Percentiles rank a stretch among this genome's conserved stretches.
These are phyloP conservation scores for Andricus quercusramuli DNA, from an alignment of 2,888 invertebrate species.

Conservation along the genomic window DNA sequence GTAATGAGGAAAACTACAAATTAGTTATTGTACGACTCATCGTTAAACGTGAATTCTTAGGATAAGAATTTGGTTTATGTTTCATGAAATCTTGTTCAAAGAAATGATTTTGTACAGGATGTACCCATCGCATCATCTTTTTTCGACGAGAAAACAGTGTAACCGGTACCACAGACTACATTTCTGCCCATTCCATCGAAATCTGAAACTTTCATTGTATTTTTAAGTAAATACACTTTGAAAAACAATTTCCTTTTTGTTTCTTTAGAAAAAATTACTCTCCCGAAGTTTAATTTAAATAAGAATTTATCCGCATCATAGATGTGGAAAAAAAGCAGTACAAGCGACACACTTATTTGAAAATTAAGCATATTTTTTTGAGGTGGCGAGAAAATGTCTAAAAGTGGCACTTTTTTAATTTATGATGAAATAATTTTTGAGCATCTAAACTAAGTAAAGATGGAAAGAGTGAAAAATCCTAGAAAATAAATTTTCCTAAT, in stretches of 20 bases:
- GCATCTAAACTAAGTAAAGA: too few species aligned
- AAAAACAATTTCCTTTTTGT: conserved; percentile 63
- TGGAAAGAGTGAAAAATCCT: too few species aligned
- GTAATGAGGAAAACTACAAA: conserved; percentile 46
- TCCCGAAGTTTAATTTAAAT: not conserved
- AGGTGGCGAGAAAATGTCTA: too few species aligned
- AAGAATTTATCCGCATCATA: too few species aligned
- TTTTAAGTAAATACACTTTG: conserved; percentile 74
- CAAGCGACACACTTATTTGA: too few species aligned
- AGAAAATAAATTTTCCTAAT: too few species aligned
- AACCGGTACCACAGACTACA: conserved; percentile 64
- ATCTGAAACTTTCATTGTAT: conserved; percentile 71
- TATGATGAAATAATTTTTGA: too few species aligned
- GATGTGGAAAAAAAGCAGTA: too few species aligned
- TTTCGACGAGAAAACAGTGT: conserved; percentile 61
- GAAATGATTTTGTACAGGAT: conserved; percentile 69
- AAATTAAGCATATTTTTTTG: too few species aligned
- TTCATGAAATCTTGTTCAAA: conserved; percentile 65
- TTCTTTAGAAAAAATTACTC: conserved; percentile 55
- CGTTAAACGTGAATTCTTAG: conserved; percentile 61
- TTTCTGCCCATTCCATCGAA: conserved; percentile 71
- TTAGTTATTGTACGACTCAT: conserved; percentile 47
- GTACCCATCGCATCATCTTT: conserved; percentile 63
- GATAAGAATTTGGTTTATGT: conserved; percentile 70
- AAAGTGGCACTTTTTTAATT: too few species aligned